These are phyloP conservation scores for Anseranas semipalmata DNA, from an alignment of 2,113 vertebrate genomes.

Conservation along the genomic window DNA sequence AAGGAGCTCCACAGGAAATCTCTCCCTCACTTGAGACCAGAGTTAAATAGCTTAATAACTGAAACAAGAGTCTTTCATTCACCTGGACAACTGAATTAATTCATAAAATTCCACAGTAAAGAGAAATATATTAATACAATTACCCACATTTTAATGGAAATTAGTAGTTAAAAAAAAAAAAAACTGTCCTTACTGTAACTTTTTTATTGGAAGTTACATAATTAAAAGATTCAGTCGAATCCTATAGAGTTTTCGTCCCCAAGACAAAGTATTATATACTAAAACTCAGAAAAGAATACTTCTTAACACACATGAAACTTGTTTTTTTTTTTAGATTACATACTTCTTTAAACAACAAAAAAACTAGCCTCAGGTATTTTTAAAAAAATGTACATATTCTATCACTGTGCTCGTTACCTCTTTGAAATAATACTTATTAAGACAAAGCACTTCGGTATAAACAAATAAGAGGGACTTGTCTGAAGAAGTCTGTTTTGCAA, in stretches of 20 bases:
- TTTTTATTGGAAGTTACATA: background rate
- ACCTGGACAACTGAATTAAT: background rate
- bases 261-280: background rate
- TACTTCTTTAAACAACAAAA: background rate
- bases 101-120: background rate
- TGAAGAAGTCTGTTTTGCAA: background rate
- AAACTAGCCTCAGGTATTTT: background rate
- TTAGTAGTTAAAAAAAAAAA: background rate
- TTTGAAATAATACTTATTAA: background rate
- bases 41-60: background rate
- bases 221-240: background rate
- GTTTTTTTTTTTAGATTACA: background rate
- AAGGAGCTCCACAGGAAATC: background rate
- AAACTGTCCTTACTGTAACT: background rate
- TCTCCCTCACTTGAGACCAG: background rate
- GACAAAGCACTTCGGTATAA: background rate
- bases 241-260: background rate
- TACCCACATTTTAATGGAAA: background rate
- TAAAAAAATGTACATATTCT: background rate
- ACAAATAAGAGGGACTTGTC: background rate
- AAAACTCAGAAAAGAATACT: background rate
- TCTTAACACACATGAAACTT: background rate
- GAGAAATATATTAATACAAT: background rate
- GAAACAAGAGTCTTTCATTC: background rate
- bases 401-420: background rate